These are phyloP conservation scores for Lates calcarifer DNA, from an alignment of 2,113 vertebrate genomes.

Conservation along the genomic window DNA sequence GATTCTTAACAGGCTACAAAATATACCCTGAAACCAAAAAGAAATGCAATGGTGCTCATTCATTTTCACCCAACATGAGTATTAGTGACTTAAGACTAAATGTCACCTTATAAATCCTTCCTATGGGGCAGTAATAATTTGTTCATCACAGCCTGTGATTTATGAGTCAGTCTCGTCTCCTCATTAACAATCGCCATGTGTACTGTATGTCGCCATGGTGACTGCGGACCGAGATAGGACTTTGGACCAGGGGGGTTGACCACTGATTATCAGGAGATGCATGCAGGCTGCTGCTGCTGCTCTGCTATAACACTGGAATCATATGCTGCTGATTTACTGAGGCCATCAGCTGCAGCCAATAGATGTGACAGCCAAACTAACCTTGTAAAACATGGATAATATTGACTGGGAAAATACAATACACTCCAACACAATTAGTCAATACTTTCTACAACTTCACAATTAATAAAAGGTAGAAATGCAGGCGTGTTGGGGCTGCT, in stretches of 20 bases:
- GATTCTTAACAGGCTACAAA: neutral
- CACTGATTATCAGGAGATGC: conserved; percentile 48
- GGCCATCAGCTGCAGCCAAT: conserved; percentile 13
- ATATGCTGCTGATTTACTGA: conserved; percentile 28
- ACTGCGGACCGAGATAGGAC: conserved; percentile 46
- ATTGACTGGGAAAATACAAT: neutral
- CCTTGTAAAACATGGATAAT: neutral
- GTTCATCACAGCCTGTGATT: conserved; percentile 35
- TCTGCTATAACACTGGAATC: conserved; percentile 28
- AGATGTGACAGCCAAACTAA: neutral
- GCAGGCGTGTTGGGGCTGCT: neutral
- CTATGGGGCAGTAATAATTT: conserved; percentile 23
- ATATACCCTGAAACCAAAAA: conserved; percentile 16
- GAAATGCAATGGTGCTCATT: neutral
- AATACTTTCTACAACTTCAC: neutral
- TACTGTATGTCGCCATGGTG: conserved; percentile 56
- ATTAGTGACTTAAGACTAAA: conserved; percentile 16
- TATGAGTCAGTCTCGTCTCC: conserved; percentile 22
- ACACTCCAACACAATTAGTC: neutral
- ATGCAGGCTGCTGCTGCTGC: conserved; percentile 16
- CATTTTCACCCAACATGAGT: neutral
- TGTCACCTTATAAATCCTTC: conserved; percentile 15
- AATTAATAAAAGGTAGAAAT: neutral
- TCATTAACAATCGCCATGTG: conserved; percentile 45
- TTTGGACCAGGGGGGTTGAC: conserved; percentile 62